Percentiles rank a stretch among this genome's conserved stretches.
phyloP scores from a whole-genome alignment of 1,140 invertebrate genomes.

The Drosophila mauritiana region DNA sequence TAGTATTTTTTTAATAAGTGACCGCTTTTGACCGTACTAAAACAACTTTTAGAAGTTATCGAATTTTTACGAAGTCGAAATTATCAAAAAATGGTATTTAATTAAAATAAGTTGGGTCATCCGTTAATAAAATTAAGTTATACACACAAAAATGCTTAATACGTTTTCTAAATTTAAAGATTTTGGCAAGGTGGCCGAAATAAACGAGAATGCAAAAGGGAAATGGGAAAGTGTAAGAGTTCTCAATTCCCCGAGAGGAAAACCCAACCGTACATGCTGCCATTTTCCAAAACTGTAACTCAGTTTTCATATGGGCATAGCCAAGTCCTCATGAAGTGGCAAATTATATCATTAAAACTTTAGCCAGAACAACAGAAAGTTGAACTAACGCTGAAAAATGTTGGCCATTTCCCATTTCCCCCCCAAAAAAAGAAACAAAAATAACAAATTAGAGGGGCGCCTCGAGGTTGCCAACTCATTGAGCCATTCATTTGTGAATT shows the following conservation, averaged over 20 bases:
- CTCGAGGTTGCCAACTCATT: slow-evolving; percentile 4
- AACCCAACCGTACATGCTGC: slow-evolving; percentile 25
- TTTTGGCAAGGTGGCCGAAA: neutral
- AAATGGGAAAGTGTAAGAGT: slow-evolving; percentile 6
- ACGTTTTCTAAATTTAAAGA: too few relatives aligned
- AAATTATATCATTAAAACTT: slow-evolving; percentile 75
- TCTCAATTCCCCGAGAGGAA: slow-evolving; percentile 4
- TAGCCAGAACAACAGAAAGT: slow-evolving; percentile 32
- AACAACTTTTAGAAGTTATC: too few relatives aligned
- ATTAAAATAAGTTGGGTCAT: too few relatives aligned
- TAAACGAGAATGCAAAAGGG: neutral
- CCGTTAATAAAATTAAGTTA: too few relatives aligned
- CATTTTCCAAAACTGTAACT: slow-evolving; percentile 53
- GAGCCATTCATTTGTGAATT: slow-evolving; percentile 20
- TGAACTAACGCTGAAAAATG: slow-evolving; percentile 22
- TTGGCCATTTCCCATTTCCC: neutral
- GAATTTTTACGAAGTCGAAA: too few relatives aligned
- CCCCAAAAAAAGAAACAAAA: neutral
- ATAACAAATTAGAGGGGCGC: slow-evolving; percentile 6
- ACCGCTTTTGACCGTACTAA: too few relatives aligned
- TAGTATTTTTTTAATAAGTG: too few relatives aligned
- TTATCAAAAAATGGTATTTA: too few relatives aligned
- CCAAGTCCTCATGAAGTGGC: slow-evolving; percentile 30
- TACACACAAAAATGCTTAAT: too few relatives aligned
- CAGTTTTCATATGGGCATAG: neutral